A percentile compares a stretch with the other conserved stretches of the same genome.
phyloP scores from a whole-genome alignment of 2,888 invertebrate genomes.

The Cheilosia grossa region DNA sequence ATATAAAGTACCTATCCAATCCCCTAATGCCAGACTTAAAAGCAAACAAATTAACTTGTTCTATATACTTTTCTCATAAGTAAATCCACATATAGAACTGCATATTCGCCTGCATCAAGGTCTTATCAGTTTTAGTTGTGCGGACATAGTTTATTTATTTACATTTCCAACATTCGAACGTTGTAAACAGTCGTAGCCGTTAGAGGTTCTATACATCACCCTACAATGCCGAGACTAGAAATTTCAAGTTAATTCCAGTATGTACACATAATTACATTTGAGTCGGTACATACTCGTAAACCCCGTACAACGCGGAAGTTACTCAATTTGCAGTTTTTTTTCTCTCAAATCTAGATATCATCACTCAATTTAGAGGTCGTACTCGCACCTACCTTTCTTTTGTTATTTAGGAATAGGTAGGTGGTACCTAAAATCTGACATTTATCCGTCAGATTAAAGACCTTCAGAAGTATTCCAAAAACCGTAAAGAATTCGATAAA shows the following conservation, averaged over 20 bases:
- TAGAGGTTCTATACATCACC: neutral
- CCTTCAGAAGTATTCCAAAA: neutral
- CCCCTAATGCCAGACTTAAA: too few species aligned
- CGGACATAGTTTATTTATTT: conserved; percentile 8
- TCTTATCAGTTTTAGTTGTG: neutral
- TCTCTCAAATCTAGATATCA: neutral
- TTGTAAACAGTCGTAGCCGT: neutral
- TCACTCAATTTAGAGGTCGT: conserved; percentile 7
- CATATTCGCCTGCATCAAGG: neutral
- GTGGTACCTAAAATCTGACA: neutral
- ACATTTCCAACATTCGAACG: neutral
- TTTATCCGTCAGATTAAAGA: conserved; percentile 25
- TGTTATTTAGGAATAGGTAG: too few species aligned
- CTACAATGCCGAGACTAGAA: neutral
- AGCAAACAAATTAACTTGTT: too few species aligned
- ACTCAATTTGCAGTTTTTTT: neutral
- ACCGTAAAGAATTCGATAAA: neutral
- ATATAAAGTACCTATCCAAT: too few species aligned
- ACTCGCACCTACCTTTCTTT: too few species aligned
- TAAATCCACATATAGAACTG: neutral
- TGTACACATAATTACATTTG: neutral
- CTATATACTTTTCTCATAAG: too few species aligned
- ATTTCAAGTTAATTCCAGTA: neutral
- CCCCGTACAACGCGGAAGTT: neutral
- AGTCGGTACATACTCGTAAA: neutral